Conservation (phyloP, 2,113 vertebrate species). For the Nettapus auritus region DNA sequence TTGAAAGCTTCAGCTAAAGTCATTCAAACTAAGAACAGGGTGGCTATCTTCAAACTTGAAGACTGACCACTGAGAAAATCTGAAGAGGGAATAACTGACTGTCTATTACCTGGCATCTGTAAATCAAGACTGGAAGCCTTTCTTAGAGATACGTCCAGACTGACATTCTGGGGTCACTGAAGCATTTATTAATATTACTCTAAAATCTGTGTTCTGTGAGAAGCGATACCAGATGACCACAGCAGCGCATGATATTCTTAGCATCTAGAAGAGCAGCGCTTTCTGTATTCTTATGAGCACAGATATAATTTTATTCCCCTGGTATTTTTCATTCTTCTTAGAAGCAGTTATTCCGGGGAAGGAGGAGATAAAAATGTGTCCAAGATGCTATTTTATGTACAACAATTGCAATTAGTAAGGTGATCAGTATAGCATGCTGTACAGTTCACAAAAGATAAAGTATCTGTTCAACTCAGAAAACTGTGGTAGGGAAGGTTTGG, state of each 20-base stretch:
- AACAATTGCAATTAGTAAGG: neutral
- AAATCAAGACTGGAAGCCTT: neutral
- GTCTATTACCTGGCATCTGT: neutral
- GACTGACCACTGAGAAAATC: neutral
- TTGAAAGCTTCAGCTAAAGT: neutral
- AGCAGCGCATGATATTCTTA: neutral
- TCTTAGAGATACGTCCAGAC: neutral
- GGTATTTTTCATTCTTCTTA: neutral
- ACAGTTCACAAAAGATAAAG: neutral
- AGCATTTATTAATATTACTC: neutral
- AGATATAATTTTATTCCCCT: neutral
- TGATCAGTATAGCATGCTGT: fast-evolving
- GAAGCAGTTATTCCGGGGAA: neutral
- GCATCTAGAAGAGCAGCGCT: neutral
- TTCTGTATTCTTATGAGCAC: neutral
- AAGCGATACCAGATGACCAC: neutral
- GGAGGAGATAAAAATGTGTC: neutral
- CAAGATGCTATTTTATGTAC: neutral
- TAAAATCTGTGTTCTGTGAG: neutral
- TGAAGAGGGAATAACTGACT: no score
- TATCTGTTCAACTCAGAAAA: neutral
- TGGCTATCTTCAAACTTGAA: neutral
- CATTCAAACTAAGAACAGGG: neutral
- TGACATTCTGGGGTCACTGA: neutral
- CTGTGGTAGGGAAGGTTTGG: neutral